These are phyloP conservation scores for Phoebastria nigripes DNA, from an alignment of 2,797 vertebrate genomes.

Conservation along the genomic window DNA sequence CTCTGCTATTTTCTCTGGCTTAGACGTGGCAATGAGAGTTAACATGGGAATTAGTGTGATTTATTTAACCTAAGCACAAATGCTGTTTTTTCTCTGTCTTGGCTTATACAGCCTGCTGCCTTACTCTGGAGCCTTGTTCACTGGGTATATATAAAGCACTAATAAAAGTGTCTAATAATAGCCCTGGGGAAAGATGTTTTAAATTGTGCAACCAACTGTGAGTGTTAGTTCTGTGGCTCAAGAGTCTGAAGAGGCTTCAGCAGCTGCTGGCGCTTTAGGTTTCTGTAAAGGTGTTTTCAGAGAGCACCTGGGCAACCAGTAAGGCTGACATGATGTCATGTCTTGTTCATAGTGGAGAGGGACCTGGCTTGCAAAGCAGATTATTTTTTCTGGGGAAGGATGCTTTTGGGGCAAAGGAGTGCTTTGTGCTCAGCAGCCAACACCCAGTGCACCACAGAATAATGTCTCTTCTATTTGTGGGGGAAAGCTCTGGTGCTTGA, in stretches of 20 bases:
- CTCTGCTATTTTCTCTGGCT: constrained; percentile 8
- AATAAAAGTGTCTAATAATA: not conserved
- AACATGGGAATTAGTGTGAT: constrained; percentile 21
- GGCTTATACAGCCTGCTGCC: not conserved
- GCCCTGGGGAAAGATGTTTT: not conserved
- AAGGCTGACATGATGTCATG: not conserved
- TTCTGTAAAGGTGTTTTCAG: not conserved
- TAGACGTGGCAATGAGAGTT: constrained; percentile 6
- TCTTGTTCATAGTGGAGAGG: not conserved
- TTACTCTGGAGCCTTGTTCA: not conserved
- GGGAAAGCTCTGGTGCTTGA: not conserved
- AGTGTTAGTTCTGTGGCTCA: not conserved
- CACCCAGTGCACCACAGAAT: not conserved
- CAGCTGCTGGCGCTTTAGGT: not conserved
- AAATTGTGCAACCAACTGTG: not conserved
- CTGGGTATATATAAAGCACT: not conserved
- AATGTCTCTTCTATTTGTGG: not conserved
- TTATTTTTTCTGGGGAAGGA: not conserved
- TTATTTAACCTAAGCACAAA: constrained; percentile 4
- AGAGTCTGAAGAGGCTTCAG: not conserved
- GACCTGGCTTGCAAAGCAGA: not conserved
- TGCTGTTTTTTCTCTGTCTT: not conserved
- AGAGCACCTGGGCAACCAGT: not conserved
- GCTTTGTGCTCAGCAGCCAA: not conserved
- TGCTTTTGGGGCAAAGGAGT: not conserved